A percentile compares a stretch with the other conserved stretches of the same genome.
Evolutionary conservation across 2,113 vertebrate species (phyloP).

Genomic region (Gambusia holbrooki): DNA sequence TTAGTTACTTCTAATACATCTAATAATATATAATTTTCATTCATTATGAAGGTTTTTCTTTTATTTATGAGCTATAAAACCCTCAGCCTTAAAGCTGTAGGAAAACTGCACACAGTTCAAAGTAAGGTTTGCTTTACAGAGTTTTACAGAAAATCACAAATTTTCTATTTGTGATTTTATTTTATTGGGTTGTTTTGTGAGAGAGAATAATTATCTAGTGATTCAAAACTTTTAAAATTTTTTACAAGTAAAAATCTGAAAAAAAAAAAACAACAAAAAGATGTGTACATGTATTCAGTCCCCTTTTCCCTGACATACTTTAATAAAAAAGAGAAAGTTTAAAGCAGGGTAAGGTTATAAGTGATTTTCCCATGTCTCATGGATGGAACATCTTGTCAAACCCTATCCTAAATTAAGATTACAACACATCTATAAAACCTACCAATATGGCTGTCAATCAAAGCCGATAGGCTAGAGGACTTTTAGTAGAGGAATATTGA

Average conservation of each 20-base stretch:
- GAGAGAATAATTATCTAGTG: too few relatives aligned
- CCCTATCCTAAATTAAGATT: not conserved
- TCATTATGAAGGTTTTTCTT: not conserved
- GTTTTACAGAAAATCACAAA: too few relatives aligned
- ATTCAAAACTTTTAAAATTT: too few relatives aligned
- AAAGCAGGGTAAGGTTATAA: not conserved
- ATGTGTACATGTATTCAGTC: not conserved
- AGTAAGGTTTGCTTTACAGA: too few relatives aligned
- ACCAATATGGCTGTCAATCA: too few relatives aligned
- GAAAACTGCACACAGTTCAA: too few relatives aligned
- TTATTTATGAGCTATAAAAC: too few relatives aligned
- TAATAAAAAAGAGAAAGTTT: not conserved
- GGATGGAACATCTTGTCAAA: not conserved
- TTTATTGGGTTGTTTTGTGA: too few relatives aligned
- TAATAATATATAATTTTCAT: not conserved
- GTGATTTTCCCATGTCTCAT: not conserved
- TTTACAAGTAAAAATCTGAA: too few relatives aligned
- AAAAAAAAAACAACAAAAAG: too few relatives aligned
- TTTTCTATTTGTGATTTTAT: too few relatives aligned
- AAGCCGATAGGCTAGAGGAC: slow-evolving; percentile 1
- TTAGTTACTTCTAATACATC: not conserved
- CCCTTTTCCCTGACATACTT: not conserved
- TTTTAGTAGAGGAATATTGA: slow-evolving; percentile 15
- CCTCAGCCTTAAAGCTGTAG: too few relatives aligned
- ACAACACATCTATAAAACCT: not conserved